Conservation (phyloP, 2,888 invertebrate genomes). For the Strigamia maritima region DNA sequence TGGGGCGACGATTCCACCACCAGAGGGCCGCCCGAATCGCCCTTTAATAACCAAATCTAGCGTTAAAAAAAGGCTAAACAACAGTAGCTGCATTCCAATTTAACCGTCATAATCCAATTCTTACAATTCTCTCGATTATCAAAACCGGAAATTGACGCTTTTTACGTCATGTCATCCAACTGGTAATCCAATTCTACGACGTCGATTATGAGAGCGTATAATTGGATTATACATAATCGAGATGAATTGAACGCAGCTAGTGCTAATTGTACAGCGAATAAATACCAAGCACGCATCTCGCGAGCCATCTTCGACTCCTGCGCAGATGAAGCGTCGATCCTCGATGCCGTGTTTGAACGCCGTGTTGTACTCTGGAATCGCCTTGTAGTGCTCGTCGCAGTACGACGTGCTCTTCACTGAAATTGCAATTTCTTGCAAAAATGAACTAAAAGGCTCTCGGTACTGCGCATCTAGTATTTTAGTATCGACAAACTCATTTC, state of each 20-base stretch:
- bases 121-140: too few relatives aligned
- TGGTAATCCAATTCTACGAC: too few relatives aligned
- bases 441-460: conserved; percentile 11
- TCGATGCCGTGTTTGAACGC: not conserved
- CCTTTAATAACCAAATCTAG: not conserved
- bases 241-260: too few relatives aligned
- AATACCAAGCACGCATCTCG: conserved; percentile 22
- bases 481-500: too few relatives aligned
- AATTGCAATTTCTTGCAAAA: not conserved
- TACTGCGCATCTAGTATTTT: conserved; percentile 5
- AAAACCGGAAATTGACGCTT: too few relatives aligned
- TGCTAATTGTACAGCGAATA: too few relatives aligned
- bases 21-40: conserved; percentile 26
- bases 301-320: not conserved
- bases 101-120: too few relatives aligned
- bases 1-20: not conserved
- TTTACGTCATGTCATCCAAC: too few relatives aligned
- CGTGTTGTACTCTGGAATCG: not conserved
- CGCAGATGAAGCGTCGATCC: not conserved
- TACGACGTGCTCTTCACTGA: not conserved
- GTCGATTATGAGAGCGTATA: too few relatives aligned
- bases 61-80: not conserved
- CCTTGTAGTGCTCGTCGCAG: not conserved
- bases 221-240: too few relatives aligned
- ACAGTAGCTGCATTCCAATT: too few relatives aligned